Percentiles rank a stretch among this genome's conserved stretches.
These are phyloP conservation scores for Petrolisthes manimaculis DNA, from an alignment of 2,888 invertebrate species.

Conservation along the genomic window DNA sequence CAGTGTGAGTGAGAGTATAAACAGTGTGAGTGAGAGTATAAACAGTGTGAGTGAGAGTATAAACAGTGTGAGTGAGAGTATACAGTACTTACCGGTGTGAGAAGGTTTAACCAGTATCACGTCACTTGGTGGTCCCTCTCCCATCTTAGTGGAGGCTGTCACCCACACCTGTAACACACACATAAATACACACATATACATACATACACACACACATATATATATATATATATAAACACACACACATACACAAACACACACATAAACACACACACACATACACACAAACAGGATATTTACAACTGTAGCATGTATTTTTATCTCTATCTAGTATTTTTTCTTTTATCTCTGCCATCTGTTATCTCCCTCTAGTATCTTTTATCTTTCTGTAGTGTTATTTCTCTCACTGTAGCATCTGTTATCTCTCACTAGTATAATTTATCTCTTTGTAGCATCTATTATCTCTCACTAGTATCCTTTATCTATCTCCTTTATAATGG, in stretches of 20 bases:
- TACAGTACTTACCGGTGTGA: slow-evolving; percentile 46
- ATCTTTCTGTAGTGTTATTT: no score
- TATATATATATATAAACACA: background rate
- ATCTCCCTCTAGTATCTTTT: no score
- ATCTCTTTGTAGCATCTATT: no score
- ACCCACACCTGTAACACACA: slow-evolving; percentile 53
- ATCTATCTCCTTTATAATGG: no score
- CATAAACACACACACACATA: background rate
- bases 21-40: background rate
- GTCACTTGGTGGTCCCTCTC: slow-evolving; percentile 56
- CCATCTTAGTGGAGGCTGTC: slow-evolving; percentile 59
- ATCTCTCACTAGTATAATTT: no score
- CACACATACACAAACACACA: background rate
- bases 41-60: no score
- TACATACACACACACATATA: background rate
- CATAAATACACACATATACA: background rate
- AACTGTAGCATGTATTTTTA: no score
- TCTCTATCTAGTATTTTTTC: no score
- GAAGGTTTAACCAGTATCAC: slow-evolving; percentile 43
- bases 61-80: background rate
- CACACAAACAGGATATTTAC: no score
- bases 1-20: background rate
- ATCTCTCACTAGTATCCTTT: no score
- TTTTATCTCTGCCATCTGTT: no score
- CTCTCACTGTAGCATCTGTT: no score